These are phyloP conservation scores for Enteromius unitaeniatus DNA, from an alignment of 2,797 vertebrate genomes.

Conservation along the genomic window DNA sequence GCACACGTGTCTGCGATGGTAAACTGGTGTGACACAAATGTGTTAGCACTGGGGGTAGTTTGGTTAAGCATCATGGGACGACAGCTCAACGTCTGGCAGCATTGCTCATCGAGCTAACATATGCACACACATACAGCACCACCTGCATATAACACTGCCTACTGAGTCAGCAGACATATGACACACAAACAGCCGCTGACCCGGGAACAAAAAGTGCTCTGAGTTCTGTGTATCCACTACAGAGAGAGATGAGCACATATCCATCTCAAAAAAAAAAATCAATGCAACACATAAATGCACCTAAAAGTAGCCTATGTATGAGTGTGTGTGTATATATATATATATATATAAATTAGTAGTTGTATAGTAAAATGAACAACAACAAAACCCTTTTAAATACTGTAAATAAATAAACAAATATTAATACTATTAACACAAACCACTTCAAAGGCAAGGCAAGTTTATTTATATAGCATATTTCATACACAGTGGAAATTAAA, in stretches of 20 bases:
- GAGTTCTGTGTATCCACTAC: neutral
- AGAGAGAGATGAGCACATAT: neutral
- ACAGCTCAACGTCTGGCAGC: conserved; percentile 29
- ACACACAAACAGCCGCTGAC: conserved; percentile 9
- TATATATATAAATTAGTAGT: too few species aligned
- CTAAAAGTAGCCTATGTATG: too few species aligned
- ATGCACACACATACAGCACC: neutral
- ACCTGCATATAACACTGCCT: conserved; percentile 25
- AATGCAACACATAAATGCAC: too few species aligned
- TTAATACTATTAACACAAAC: too few species aligned
- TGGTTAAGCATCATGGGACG: conserved; percentile 12
- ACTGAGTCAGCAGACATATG: conserved; percentile 30
- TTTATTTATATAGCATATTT: too few species aligned
- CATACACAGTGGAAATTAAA: too few species aligned
- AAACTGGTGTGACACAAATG: conserved; percentile 27
- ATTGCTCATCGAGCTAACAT: conserved; percentile 36
- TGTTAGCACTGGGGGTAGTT: neutral
- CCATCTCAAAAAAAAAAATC: neutral
- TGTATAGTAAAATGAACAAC: too few species aligned
- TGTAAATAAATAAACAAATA: too few species aligned
- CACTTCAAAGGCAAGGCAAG: too few species aligned
- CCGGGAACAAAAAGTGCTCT: conserved; percentile 26
- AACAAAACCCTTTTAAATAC: too few species aligned
- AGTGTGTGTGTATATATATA: too few species aligned
- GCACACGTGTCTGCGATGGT: neutral